Evolutionary conservation across 2,797 vertebrate species (phyloP), one percentile per base, ranked within the genome.

Genomic region (Manis javanica): DNA sequence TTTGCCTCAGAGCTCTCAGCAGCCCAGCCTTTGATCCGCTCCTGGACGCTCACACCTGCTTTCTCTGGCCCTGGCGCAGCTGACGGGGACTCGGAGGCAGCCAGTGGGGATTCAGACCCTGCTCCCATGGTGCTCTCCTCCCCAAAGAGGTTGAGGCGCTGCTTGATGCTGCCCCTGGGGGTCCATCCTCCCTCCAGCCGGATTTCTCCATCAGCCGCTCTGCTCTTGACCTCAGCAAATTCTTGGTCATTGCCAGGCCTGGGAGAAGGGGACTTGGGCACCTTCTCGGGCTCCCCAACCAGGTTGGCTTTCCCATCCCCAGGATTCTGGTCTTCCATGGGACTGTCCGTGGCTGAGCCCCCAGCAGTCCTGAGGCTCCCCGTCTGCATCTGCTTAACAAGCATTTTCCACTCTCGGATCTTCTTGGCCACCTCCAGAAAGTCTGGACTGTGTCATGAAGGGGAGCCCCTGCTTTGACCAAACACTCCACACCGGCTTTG

Each of bases 11-110:
- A 8, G 0, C 84, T 96, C 84, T 99, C 99, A 8, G 98, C 98
- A 0, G 98, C 98, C 97, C 99, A 98, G 93, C 99, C 99, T 96
- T 98, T 99, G 98, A 99, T 99, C 71, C 99, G 99, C 96, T 99
- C 99, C 63, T 99, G 99, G 94, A 99, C 99, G 0, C 97, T 99
- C 63, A 99, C 71, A 0, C 96, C 86, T 10, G 96, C 97, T 89
- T 97, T 97, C 5, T 98, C 98, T 94, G 29, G 97, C 92, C 95
- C 99, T 37, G 82, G 97, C 26, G 23, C 3, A 9, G 90, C 10
- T 0, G 53, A 5, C 51, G 94, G 87, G 75, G 96, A 18, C 37
- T 98, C 71, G 1, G 95, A 1, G 96, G 98, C 64, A 37, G 66
- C 53, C 0, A 1, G 7, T 63, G 1, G 97, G 71, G 83, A 91